phyloP scores from a whole-genome alignment of 2,888 invertebrate genomes.

The Ctena decussata region DNA sequence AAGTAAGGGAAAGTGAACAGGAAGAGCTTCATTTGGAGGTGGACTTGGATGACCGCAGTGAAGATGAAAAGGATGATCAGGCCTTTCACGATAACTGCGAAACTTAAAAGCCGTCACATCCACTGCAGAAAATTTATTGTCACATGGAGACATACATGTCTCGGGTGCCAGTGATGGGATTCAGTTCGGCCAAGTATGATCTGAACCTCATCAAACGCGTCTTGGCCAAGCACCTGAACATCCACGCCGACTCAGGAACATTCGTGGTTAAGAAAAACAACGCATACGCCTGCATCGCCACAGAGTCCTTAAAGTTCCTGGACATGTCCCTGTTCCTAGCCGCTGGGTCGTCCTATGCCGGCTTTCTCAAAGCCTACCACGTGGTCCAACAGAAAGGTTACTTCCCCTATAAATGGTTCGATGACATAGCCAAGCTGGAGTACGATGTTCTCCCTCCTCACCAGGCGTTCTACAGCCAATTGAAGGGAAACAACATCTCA shows the following conservation, averaged over 20 bases:
- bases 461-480: conserved; percentile 29
- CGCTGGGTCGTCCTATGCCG: conserved; percentile 55
- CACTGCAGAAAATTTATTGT: conserved; percentile 19
- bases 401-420: conserved; percentile 40
- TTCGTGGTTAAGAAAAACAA: conserved; percentile 52
- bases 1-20: neutral
- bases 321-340: conserved; percentile 58
- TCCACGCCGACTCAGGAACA: conserved; percentile 14
- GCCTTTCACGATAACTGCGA: neutral
- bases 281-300: conserved; percentile 41
- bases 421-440: conserved; percentile 25
- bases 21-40: neutral
- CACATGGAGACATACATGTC: conserved; percentile 26
- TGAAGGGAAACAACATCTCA: conserved; percentile 29
- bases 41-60: neutral
- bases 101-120: conserved; percentile 1
- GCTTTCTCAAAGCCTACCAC: conserved; percentile 59
- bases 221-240: conserved; percentile 37
- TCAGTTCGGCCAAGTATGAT: conserved; percentile 62
- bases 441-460: neutral
- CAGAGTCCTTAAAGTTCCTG: conserved; percentile 59
- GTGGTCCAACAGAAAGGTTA: conserved; percentile 55
- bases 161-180: conserved; percentile 50
- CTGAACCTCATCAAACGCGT: conserved; percentile 48
- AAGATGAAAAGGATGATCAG: neutral